Base-by-base conservation (phyloP, 2,797 vertebrate genomes). In the Takifugu ocellatus region DNA sequence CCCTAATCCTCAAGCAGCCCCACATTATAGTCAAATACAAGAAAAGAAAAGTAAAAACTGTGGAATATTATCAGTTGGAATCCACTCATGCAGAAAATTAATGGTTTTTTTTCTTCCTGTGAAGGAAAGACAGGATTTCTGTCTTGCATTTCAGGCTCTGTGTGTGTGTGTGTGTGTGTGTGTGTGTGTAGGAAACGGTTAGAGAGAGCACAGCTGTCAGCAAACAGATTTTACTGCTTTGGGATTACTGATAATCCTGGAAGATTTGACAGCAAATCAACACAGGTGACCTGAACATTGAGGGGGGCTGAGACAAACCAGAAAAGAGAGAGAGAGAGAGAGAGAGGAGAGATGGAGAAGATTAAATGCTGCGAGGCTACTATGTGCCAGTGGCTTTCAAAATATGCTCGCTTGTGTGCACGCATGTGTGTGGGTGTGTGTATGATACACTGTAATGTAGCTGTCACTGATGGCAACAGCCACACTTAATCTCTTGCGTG, bases 241-340 rank as follows among this genome's bases (percentile, higher is more conserved):
- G 74, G 84, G 88, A 90, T 90, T 91, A 90, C 83, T 11, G 79
- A 87, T 90, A 90, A 91, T 90, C 88, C 89, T 78, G 67, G 55
- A 88, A 89, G 87, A 90, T 89, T 90, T 90, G 80, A 89, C 85
- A 88, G 83, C 85, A 87, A 87, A 89, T 90, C 87, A 86, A 85
- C 87, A 89, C 82, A 89, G 85, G 86, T 87, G 85, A 87, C 84
- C 82, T 51, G 10, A 68, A 55, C 43, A 17, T 51, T 17, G 49
- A 56, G 66, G 79, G 71, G 61, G 59, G 69, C 64, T 61, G 62
- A 59, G 17, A 47, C 57, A 44, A 46, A 27, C 2, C 25, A 47
- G 17, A 26, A 16, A 43, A 17, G n/a, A 27, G 16, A 17, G n/a
- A 58, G 26, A 47, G 46, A 51, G 27, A 48, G 44, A 54, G 21